Base-by-base conservation (phyloP, 2,888 invertebrate species). In the Belgica antarctica region DNA sequence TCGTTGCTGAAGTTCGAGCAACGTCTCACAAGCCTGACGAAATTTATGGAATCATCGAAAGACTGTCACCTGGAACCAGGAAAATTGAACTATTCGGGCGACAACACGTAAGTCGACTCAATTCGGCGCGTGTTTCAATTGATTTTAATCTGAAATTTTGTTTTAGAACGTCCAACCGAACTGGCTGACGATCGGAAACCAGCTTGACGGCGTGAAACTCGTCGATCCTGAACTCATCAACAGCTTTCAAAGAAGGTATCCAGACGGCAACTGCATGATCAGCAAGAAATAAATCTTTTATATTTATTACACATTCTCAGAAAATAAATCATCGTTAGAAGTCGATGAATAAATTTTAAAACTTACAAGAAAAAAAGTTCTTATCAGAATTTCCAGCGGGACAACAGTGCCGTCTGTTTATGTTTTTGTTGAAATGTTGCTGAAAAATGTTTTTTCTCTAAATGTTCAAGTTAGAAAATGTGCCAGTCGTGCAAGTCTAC, bases 1-100 rank as follows among this genome's bases (percentile, higher is more conserved):
- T 98, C 72, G 98, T 98, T 0, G 96, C 97, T 0, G 98, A 98
- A 81, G 97, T 98, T 0, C 85, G 98, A 70, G 98, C 96, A 12
- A 98, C 98, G 0, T 94, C 94, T 75, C 97, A 98, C 79, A 98
- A 98, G 77, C 98, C 98, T 0, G 98, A 98, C 79, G 98, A 98
- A 81, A 95, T 98, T 74, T 98, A 98, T 78, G 98, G 96, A 10
- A 96, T 97, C 74, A 97, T 97, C 73, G 97, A 98, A 78, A 83
- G 98, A 68, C 85, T 98, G 66, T 95, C 96, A 72, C 98, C 98
- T 0, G 96, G 97, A 0, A 96, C 96, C 0, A 86, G 96, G 71
- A 98, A 98, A 82, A 95, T 98, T 71, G 98, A 98, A 80, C 82
- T 98, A 15, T 98, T 98, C 78, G 98, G 98, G 0, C 82, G 98